Percentiles rank a stretch among this genome's conserved stretches.
phyloP scores from a whole-genome alignment of 2,888 invertebrate genomes.

The Limenitis camilla region DNA sequence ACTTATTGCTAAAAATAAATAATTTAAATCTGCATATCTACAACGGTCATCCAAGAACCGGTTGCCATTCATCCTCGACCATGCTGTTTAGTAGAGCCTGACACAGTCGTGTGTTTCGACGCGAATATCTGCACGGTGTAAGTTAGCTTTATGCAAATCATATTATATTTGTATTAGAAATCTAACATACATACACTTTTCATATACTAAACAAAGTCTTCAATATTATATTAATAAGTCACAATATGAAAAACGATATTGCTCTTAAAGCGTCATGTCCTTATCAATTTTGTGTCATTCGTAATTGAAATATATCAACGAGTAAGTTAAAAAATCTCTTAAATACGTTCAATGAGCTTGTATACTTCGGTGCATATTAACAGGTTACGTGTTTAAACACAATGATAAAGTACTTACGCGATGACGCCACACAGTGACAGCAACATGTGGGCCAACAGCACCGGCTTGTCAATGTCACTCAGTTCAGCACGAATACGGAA shows the following conservation, averaged over 20 bases:
- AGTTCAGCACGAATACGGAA: conserved; percentile 51
- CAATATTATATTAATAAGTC: too few relatives aligned
- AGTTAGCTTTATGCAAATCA: neutral
- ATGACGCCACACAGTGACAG: conserved; percentile 30
- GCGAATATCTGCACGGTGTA: conserved; percentile 16
- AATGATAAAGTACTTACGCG: conserved; percentile 38
- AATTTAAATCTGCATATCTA: conserved; percentile 3
- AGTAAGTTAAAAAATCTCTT: too few relatives aligned
- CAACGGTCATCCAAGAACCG: conserved; percentile 21
- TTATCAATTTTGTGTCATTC: too few relatives aligned
- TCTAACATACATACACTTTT: too few relatives aligned
- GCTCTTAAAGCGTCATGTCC: too few relatives aligned
- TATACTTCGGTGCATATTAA: too few relatives aligned
- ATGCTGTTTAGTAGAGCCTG: conserved; percentile 31
- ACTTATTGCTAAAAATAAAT: neutral
- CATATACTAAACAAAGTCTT: too few relatives aligned
- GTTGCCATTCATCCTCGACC: conserved; percentile 18
- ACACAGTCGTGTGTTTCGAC: conserved; percentile 33
- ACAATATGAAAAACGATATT: too few relatives aligned
- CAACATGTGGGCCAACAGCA: conserved; percentile 42
- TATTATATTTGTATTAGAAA: too few relatives aligned
- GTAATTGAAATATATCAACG: too few relatives aligned
- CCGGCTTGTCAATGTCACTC: conserved; percentile 17
- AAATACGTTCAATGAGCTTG: too few relatives aligned
- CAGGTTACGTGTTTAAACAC: neutral